Conservation (phyloP, 2,888 invertebrate species). For the Frankliniella fusca region DNA sequence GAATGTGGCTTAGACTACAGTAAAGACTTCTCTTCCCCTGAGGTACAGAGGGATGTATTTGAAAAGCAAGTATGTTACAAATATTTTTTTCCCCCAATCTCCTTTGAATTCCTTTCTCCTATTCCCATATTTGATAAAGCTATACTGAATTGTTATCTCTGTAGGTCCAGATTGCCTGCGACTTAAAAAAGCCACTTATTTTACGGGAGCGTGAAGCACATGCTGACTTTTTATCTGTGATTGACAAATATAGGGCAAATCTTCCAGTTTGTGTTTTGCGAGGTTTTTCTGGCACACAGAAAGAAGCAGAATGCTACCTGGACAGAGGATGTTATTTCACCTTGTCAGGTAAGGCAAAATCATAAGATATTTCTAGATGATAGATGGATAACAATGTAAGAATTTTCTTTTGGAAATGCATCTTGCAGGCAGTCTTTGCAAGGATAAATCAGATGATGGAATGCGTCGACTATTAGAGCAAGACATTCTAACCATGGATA, state of each 20-base stretch:
- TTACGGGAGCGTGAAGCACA: slow-evolving; percentile 92
- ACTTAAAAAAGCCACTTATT: slow-evolving; percentile 79
- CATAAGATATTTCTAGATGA: slow-evolving; percentile 33
- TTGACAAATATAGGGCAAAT: slow-evolving; percentile 52
- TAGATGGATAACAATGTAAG: slow-evolving; percentile 40
- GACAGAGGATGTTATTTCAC: slow-evolving; percentile 83
- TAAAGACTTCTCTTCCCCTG: slow-evolving; percentile 88
- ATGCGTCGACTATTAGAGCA: slow-evolving; percentile 78
- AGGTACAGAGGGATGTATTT: slow-evolving; percentile 79
- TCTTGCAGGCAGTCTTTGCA: slow-evolving; percentile 70
- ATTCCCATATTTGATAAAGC: neutral
- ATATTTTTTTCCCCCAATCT: slow-evolving; percentile 4
- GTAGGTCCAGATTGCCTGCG: slow-evolving; percentile 78
- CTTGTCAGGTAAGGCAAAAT: slow-evolving; percentile 69
- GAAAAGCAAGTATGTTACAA: slow-evolving; percentile 66
- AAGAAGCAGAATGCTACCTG: slow-evolving; percentile 77
- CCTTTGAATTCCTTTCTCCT: neutral
- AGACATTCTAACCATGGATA: slow-evolving; percentile 75
- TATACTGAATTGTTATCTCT: slow-evolving; percentile 31
- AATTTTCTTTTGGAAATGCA: neutral
- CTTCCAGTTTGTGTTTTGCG: slow-evolving; percentile 84
- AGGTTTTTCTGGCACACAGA: slow-evolving; percentile 84
- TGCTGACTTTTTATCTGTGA: slow-evolving; percentile 73
- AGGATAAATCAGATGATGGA: slow-evolving; percentile 89
- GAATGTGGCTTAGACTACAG: slow-evolving; percentile 94